Conservation (phyloP, 2,797 vertebrate genomes). For the Vespertilio murinus region DNA sequence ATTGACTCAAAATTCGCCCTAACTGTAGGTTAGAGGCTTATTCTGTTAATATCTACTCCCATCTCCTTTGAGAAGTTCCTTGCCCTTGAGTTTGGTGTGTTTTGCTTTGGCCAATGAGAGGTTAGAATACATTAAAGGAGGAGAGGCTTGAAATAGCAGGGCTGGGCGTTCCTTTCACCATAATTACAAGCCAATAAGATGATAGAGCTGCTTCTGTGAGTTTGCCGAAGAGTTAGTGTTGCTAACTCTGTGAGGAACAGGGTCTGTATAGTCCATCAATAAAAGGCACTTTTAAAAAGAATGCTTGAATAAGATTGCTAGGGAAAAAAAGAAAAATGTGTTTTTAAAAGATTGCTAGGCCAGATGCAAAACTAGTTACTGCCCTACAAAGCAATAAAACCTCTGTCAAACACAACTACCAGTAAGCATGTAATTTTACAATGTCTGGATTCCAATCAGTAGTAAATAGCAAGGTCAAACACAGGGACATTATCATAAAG, state of each 20-base stretch:
- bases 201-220: not conserved
- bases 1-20: not conserved
- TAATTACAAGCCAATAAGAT: not conserved
- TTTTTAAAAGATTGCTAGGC: not conserved
- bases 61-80: not conserved
- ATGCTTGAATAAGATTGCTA: not conserved
- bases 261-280: not conserved
- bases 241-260: not conserved
- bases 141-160: not conserved
- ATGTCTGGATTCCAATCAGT: not conserved
- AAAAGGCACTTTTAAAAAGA: not conserved
- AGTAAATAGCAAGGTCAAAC: conserved; percentile 47
- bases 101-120: not conserved
- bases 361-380: not conserved
- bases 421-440: conserved; percentile 1
- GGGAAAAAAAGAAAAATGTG: too few species aligned
- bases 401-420: not conserved
- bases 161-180: not conserved
- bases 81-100: not conserved
- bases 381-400: not conserved
- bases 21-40: not conserved
- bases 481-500: not conserved
- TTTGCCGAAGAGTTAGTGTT: too few species aligned
- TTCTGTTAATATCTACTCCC: not conserved
- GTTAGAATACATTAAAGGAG: not conserved